Conservation (phyloP, 2,797 vertebrate species). For the Mycteria americana region DNA sequence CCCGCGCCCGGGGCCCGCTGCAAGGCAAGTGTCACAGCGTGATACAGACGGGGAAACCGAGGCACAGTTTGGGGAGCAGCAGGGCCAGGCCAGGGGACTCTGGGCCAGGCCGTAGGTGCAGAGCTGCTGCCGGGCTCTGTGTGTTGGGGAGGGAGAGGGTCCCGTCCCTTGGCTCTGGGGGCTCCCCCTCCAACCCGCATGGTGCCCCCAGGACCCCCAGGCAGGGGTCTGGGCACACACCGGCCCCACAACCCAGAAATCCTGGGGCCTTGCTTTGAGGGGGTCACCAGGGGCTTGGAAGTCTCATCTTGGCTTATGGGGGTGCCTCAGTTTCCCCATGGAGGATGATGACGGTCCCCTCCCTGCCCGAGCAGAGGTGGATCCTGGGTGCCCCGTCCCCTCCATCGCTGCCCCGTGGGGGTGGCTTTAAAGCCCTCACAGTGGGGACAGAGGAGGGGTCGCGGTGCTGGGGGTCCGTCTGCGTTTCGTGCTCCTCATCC, state of each 20-base stretch:
- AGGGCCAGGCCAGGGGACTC: fast-evolving
- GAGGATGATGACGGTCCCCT: not conserved
- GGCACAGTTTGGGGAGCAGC: not conserved
- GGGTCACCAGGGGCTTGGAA: too few relatives aligned
- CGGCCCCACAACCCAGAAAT: fast-evolving
- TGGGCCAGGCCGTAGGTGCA: fast-evolving
- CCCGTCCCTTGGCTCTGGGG: fast-evolving
- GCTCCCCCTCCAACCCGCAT: fast-evolving
- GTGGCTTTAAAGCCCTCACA: fast-evolving
- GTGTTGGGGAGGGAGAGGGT: not conserved
- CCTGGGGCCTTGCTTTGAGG: not conserved
- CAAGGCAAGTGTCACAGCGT: not conserved
- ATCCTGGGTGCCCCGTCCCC: not conserved
- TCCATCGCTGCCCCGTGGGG: fast-evolving
- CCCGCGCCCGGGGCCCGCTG: not conserved
- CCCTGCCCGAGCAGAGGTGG: not conserved
- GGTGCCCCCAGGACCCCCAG: not conserved
- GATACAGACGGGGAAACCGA: not conserved
- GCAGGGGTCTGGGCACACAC: not conserved
- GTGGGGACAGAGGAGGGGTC: too few relatives aligned
- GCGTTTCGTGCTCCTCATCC: fast-evolving
- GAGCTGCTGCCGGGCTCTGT: not conserved
- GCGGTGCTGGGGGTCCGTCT: fast-evolving
- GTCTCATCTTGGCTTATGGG: fast-evolving
- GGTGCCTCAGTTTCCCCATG: not conserved